Percentiles rank a stretch among this genome's conserved stretches.
phyloP scores from a whole-genome alignment of 2,113 vertebrate species.

The Malurus melanocephalus region DNA sequence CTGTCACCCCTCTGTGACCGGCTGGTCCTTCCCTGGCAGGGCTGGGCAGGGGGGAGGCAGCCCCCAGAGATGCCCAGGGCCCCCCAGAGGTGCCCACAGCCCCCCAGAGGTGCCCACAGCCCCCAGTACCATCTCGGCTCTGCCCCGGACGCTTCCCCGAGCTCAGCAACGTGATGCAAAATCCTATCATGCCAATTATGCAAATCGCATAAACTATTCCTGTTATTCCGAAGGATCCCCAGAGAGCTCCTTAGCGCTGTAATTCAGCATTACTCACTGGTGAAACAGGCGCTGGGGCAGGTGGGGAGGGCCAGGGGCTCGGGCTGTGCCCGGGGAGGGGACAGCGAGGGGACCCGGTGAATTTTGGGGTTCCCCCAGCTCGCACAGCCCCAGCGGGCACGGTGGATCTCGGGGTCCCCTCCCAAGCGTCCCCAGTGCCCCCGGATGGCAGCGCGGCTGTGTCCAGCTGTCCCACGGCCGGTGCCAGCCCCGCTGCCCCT shows the following conservation, averaged over 20 bases:
- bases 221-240: constrained; percentile 37
- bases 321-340: neutral
- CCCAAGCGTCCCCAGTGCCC: neutral
- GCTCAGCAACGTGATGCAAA: constrained; percentile 18
- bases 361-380: neutral
- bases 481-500: neutral
- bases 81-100: neutral
- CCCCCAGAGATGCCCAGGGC: neutral
- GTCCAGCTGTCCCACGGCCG: fast-evolving
- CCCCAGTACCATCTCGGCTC: neutral
- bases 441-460: neutral
- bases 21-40: neutral
- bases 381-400: fast-evolving
- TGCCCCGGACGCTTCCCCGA: neutral
- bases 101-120: neutral
- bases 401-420: neutral
- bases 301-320: neutral
- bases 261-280: constrained; percentile 19
- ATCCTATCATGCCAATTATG: constrained; percentile 42
- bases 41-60: neutral
- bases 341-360: fast-evolving
- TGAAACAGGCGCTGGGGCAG: neutral
- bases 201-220: constrained; percentile 32
- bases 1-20: neutral
- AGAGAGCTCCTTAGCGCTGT: constrained; percentile 22